Evolutionary conservation across 2,797 vertebrate species (phyloP).

Genomic region (Catostomus latipinnis): DNA sequence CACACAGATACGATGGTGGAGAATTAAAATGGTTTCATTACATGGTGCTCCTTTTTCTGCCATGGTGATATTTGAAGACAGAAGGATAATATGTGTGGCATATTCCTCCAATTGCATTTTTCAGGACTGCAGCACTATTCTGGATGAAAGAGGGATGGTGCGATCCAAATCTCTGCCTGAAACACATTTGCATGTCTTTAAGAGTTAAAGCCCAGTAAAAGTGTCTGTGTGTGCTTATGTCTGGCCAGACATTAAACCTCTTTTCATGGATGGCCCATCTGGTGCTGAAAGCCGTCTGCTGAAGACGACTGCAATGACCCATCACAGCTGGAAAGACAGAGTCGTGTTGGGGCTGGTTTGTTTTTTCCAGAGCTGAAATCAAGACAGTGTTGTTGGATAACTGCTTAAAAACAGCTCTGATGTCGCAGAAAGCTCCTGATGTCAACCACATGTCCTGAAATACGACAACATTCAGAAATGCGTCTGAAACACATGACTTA

Average conservation of each 20-base stretch:
- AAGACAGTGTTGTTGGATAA: conserved; percentile 3
- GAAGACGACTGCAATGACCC: conserved; percentile 20
- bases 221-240: conserved; percentile 65
- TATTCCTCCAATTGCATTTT: conserved; percentile 24
- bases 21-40: no score
- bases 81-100: neutral
- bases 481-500: neutral
- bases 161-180: conserved; percentile 80
- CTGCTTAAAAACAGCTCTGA: conserved; percentile 1
- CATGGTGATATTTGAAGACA: neutral
- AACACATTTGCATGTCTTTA: conserved; percentile 88
- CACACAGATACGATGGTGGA: no score
- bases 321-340: conserved; percentile 7
- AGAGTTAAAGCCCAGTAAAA: conserved; percentile 73
- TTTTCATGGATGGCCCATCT: conserved; percentile 90
- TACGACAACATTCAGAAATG: neutral
- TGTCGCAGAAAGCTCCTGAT: neutral
- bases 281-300: conserved; percentile 74
- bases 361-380: conserved; percentile 3
- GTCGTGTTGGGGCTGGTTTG: conserved; percentile 3
- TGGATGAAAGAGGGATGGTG: conserved; percentile 27
- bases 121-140: conserved; percentile 8
- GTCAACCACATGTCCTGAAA: conserved; percentile 16
- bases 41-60: neutral
- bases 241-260: conserved; percentile 86